Conservation (phyloP, 2,113 vertebrate genomes). For the Centropristis striata region DNA sequence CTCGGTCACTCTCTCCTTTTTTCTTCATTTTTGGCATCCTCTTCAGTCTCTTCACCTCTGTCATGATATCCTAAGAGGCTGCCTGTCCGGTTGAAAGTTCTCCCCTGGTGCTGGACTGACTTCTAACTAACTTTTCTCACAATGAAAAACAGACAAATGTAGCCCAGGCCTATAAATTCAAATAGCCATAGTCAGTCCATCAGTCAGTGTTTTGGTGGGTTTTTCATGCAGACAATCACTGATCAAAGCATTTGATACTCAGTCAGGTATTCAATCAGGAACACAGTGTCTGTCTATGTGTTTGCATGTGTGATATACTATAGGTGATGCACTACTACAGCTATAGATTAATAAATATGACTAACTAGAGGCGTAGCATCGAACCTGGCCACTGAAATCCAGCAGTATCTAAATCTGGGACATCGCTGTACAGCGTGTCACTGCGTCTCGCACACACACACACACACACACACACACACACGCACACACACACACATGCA, state of each 20-base stretch:
- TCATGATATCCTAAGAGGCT: too few relatives aligned
- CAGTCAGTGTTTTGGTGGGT: not conserved
- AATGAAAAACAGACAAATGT: too few relatives aligned
- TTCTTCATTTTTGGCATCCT: too few relatives aligned
- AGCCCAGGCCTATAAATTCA: too few relatives aligned
- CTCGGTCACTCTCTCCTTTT: too few relatives aligned
- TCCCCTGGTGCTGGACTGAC: too few relatives aligned
- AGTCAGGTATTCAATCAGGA: not conserved
- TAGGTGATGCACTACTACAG: slow-evolving; percentile 4
- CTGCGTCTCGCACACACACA: slow-evolving; percentile 27
- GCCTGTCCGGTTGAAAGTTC: too few relatives aligned
- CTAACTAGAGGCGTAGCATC: slow-evolving; percentile 1
- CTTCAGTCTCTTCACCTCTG: too few relatives aligned
- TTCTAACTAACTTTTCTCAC: too few relatives aligned
- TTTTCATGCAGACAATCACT: not conserved
- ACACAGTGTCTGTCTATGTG: not conserved
- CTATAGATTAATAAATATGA: slow-evolving; percentile 28
- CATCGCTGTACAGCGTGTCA: slow-evolving; percentile 52
- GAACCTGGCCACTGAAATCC: slow-evolving; percentile 48
- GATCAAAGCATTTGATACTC: not conserved
- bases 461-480: slow-evolving; percentile 26
- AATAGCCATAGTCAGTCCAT: not conserved
- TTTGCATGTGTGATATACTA: not conserved
- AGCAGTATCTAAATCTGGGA: slow-evolving; percentile 67
- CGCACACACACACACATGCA: slow-evolving; percentile 28